Base-by-base conservation (phyloP, 2,797 vertebrate genomes). In the Onychomys torridus region DNA sequence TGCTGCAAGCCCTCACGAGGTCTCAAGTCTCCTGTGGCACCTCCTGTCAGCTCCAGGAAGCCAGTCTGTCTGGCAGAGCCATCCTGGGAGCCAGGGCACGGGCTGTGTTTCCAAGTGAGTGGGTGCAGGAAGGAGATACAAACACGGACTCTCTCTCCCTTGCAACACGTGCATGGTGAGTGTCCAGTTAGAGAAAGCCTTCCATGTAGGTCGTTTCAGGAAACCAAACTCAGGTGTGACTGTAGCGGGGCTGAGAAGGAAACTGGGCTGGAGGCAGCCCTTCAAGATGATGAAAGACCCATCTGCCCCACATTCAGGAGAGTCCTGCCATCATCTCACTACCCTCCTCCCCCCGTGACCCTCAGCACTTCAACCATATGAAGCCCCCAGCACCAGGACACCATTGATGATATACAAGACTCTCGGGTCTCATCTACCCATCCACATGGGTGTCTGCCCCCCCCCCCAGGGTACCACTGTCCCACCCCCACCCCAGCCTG, bases 51-150 rank as follows among this genome's bases (percentile, higher is more conserved):
- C 25, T 84, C 63, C 29, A 0, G 61, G 37, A 71, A 52, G 12
- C 2, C 12, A 8, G 17, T 77, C 81, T 16, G 34, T 19, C 29
- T 4, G 14, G 49, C 29, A 5, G 14, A 40, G 71, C 34, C 4
- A 77, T 3, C 46, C 29, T 81, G 14, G 3, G 19, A 8, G 37
- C 49, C 16, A 19, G 65, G 34, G 7, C 9, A 25, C 29, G 27
- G 23, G 43, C 55, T 34, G 0, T 1, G 5, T 6, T 2, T 1
- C 40, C 16, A 9, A 8, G 6, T 1, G 10, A 52, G 37, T 12
- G 11, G 2, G 12, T 0, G 1, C 0, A 0, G 1, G n/a, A 29
- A 3, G 3, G 19, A 25, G 11, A 73, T 13, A 16, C 13, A 10
- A 12, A 3, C 29, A 32, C 10, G 40, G 23, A 6, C 89, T 23